Evolutionary conservation across 1,140 invertebrate genomes (phyloP).

Genomic region (roundworm (Caenorhabditis elegans)): WBcel235 BX284602.5:7215501-7216000

Average conservation of each 20-base stretch:
- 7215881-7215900: neutral
- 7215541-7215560: too few species aligned
- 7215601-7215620: too few species aligned
- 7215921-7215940: neutral
- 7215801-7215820: neutral
- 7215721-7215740: neutral
- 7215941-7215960: constrained; percentile 8
- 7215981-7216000: too few species aligned
- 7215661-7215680: constrained; percentile 15
- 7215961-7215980: neutral
- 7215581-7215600: too few species aligned
- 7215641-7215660: neutral
- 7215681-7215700: constrained; percentile 19
- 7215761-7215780: neutral
- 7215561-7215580: too few species aligned
- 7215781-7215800: neutral
- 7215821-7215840: neutral
- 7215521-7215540: too few species aligned
- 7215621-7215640: constrained; percentile 26
- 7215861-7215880: neutral
- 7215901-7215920: neutral
- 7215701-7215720: constrained; percentile 18
- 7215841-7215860: neutral
- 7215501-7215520: too few species aligned
- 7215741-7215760: neutral